A percentile compares a stretch with the other conserved stretches of the same genome.
These are phyloP conservation scores for Aphis craccivora DNA, from an alignment of 1,140 invertebrate genomes.

Conservation along the genomic window DNA sequence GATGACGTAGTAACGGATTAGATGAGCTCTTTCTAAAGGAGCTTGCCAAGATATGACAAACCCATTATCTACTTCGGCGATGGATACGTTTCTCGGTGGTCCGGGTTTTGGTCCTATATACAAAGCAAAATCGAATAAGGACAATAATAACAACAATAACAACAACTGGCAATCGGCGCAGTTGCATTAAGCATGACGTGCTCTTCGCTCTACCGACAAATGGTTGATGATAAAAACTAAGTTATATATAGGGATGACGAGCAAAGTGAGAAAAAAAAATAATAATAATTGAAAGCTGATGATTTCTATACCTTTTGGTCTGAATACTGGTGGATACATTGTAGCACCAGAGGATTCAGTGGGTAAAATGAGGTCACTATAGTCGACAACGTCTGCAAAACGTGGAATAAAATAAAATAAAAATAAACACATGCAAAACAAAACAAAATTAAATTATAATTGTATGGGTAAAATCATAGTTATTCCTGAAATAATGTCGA, in stretches of 20 bases:
- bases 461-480: background rate
- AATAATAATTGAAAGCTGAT: conserved; percentile 20
- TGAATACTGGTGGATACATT: conserved; percentile 74
- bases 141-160: background rate
- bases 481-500: conserved; percentile 25
- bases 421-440: conserved; percentile 60
- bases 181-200: background rate
- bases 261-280: background rate
- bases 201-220: background rate
- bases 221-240: background rate
- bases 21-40: conserved; percentile 78
- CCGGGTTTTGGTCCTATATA: conserved; percentile 86
- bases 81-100: conserved; percentile 85
- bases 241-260: background rate
- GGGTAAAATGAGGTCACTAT: conserved; percentile 79
- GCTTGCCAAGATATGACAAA: conserved; percentile 88
- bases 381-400: conserved; percentile 79
- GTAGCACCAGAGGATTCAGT: conserved; percentile 78
- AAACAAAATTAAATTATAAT: conserved; percentile 59
- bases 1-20: conserved; percentile 90
- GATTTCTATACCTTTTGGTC: conserved; percentile 73
- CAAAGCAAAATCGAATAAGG: background rate
- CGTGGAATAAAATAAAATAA: conserved; percentile 62
- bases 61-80: conserved; percentile 84
- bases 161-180: background rate